Base-by-base conservation (phyloP, 2,888 invertebrate genomes). In the Drosophila pseudotakahashii region DNA sequence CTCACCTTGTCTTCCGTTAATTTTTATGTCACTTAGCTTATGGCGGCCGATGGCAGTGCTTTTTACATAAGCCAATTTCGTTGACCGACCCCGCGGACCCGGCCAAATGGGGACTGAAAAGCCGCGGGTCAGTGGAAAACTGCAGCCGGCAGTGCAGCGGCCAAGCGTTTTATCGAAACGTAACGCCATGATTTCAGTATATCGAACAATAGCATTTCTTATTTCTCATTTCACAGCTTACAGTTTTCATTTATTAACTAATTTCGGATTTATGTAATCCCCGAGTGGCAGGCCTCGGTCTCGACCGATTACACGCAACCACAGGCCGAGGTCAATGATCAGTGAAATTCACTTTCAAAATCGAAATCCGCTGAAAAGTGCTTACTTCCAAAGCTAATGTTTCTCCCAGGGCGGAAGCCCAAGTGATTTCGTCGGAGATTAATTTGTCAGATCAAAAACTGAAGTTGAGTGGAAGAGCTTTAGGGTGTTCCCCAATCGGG, bases 221-320 rank as follows among this genome's bases (percentile, higher is more conserved):
- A 78, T 67, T 69, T 72, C 64, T 69, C 73, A 73, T 79, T 84
- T 79, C 82, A 77, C 82, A 87, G 85, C 78, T 87, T 72, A 81
- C 88, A 85, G 80, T 88, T 82, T 82, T 88, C 89, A 83, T 89
- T 87, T 82, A 82, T 87, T 83, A 83, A 89, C 82, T 83, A 83
- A 89, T 83, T 89, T 83, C 57, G 73, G 88, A 89, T 89, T 83
- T 83, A 83, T 81, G 88, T 83, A 83, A 83, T 87, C 73, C 71
- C 44, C 32, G 42, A 61, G 64, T 57, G 30, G 50, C 55, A 55
- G 60, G 55, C 51, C 23, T 63, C 85, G 61, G 72, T 62, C 77
- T 66, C 82, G 74, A 14, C 61, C 47, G 66, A 76, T 89, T 88
- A 85, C 89, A 85, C 84, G 84, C 84, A 89, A 85, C 78, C 80